phyloP scores from a whole-genome alignment of 2,888 invertebrate genomes.

The Hirudinaria manillensis region DNA sequence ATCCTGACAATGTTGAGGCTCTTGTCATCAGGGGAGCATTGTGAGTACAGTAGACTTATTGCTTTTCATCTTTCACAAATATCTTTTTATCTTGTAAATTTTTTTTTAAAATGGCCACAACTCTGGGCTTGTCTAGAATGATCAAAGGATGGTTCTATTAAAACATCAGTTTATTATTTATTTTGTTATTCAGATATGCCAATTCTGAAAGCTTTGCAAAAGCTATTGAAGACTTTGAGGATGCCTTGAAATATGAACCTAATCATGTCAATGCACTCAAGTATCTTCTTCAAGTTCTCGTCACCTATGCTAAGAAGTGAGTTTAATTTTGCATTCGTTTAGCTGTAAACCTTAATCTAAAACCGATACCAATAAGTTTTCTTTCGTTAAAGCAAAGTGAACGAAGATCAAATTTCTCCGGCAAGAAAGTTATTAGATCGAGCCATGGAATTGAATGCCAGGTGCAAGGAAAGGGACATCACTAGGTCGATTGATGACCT shows the following conservation, averaged over 20 bases:
- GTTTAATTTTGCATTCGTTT: conserved; percentile 35
- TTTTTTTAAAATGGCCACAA: neutral
- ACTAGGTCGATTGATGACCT: neutral
- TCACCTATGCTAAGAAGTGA: conserved; percentile 71
- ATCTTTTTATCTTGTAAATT: neutral
- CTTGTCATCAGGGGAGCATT: conserved; percentile 67
- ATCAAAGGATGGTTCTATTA: neutral
- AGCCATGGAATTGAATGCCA: neutral
- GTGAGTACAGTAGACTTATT: conserved; percentile 57
- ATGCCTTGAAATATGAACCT: conserved; percentile 77
- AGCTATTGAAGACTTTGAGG: conserved; percentile 88
- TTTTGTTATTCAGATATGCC: conserved; percentile 62
- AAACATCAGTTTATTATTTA: neutral
- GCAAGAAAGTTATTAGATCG: neutral
- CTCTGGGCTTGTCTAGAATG: neutral
- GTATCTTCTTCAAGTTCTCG: conserved; percentile 85
- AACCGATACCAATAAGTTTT: neutral
- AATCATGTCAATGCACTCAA: conserved; percentile 86
- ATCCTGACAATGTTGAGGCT: conserved; percentile 75
- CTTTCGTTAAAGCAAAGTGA: neutral
- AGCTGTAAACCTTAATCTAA: neutral
- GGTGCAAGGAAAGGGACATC: neutral
- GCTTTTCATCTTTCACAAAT: conserved; percentile 27
- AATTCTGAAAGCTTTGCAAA: conserved; percentile 87
- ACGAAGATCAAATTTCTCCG: neutral